Evolutionary conservation across 1,140 invertebrate species (phyloP).

Genomic region (Macrobrachium nipponense): DNA sequence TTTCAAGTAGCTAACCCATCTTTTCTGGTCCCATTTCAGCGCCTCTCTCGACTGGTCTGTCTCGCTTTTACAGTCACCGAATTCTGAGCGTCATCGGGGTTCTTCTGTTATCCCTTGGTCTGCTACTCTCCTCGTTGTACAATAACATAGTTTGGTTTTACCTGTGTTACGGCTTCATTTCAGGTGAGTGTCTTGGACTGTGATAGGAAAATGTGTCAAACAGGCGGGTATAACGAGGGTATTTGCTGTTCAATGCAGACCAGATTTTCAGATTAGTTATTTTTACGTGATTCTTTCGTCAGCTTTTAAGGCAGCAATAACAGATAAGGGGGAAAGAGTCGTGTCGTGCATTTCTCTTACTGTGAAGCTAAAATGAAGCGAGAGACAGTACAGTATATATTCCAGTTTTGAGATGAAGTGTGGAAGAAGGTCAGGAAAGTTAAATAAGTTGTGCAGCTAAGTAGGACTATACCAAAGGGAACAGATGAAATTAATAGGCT

Average conservation of each 20-base stretch:
- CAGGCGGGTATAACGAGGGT: too few relatives aligned
- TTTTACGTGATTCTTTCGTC: too few relatives aligned
- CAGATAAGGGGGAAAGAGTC: too few relatives aligned
- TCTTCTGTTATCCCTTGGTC: background rate
- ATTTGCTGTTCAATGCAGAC: background rate
- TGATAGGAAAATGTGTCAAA: background rate
- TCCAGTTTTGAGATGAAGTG: too few relatives aligned
- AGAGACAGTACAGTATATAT: too few relatives aligned
- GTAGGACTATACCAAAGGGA: too few relatives aligned
- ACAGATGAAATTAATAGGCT: too few relatives aligned
- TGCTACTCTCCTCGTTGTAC: slow-evolving; percentile 22
- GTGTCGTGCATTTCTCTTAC: too few relatives aligned
- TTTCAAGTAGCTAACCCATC: background rate
- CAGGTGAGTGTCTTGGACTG: slow-evolving; percentile 2
- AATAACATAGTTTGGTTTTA: slow-evolving; percentile 36
- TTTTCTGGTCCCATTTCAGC: background rate
- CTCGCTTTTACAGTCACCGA: slow-evolving; percentile 32
- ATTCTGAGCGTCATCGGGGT: slow-evolving; percentile 12
- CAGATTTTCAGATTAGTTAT: background rate
- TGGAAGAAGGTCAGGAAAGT: too few relatives aligned
- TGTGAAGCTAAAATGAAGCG: too few relatives aligned
- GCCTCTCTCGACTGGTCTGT: slow-evolving; percentile 27
- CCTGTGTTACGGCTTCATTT: slow-evolving; percentile 30
- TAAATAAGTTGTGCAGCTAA: too few relatives aligned
- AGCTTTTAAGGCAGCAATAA: too few relatives aligned